Conservation (phyloP, 1,140 invertebrate species). For the Carposina sasakii region DNA sequence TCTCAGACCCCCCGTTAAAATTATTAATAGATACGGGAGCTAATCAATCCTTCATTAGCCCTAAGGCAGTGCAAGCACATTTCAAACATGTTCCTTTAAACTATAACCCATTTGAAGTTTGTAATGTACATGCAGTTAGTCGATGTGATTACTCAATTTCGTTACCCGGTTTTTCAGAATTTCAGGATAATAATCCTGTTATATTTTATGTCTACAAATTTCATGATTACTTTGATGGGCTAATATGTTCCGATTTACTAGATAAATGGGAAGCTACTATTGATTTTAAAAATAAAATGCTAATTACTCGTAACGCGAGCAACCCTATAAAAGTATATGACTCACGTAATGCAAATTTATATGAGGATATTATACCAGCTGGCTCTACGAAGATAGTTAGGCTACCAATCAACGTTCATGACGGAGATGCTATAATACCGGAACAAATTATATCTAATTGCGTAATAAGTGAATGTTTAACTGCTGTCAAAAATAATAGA, state of each 20-base stretch:
- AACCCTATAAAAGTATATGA: conserved; percentile 28
- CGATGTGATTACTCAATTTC: no score
- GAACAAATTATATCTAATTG: conserved; percentile 26
- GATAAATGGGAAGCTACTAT: conserved; percentile 11
- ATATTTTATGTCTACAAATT: not conserved
- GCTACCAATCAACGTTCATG: conserved; percentile 22
- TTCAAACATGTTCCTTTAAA: not conserved
- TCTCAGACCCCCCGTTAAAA: conserved; percentile 2
- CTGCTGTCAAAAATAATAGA: conserved; percentile 19
- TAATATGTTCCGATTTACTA: not conserved
- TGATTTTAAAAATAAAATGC: conserved; percentile 20
- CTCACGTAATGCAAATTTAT: conserved; percentile 31
- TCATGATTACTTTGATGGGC: not conserved
- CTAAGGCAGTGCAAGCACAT: not conserved
- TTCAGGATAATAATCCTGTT: not conserved
- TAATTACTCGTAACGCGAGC: conserved; percentile 20
- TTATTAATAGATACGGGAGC: conserved; percentile 17
- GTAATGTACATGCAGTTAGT: not conserved
- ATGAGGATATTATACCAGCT: conserved; percentile 35
- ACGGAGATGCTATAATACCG: conserved; percentile 23
- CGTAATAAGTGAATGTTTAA: conserved; percentile 18
- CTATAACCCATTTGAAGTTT: not conserved
- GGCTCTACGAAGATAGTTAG: conserved; percentile 22
- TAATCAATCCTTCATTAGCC: conserved; percentile 16
- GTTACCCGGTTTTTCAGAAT: no score